Percentiles rank a stretch among this genome's conserved stretches.
Evolutionary conservation across 2,888 invertebrate genomes (phyloP).

Genomic region (Tipula unca): DNA sequence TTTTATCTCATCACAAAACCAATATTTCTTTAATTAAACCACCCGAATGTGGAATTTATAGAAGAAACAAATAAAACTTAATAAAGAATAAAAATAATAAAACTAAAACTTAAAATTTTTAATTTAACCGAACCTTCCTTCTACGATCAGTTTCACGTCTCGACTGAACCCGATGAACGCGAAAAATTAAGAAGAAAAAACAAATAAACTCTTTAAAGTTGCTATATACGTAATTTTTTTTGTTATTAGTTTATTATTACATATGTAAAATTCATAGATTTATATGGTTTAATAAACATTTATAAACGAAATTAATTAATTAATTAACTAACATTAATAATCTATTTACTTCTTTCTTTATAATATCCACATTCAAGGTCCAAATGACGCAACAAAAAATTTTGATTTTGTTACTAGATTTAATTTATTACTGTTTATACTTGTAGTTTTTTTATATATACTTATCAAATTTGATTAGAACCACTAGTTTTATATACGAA

Average conservation of each 20-base stretch:
- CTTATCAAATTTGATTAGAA: not conserved
- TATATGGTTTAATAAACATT: not conserved
- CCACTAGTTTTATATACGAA: not conserved
- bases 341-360: not conserved
- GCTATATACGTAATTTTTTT: not conserved
- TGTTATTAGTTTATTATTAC: not conserved
- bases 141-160: not conserved
- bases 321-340: not conserved
- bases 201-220: not conserved
- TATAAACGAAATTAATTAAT: not conserved
- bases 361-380: constrained; percentile 9
- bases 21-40: not conserved
- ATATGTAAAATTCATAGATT: not conserved
- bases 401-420: not conserved
- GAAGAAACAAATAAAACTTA: not conserved
- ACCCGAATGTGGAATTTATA: not conserved
- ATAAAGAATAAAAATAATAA: not conserved
- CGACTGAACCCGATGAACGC: not conserved
- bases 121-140: not conserved
- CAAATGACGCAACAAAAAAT: constrained; percentile 19
- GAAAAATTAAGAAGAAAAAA: not conserved
- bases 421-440: not conserved
- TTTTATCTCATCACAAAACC: not conserved
- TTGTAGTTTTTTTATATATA: not conserved
- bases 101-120: not conserved